Percentiles rank a stretch among this genome's conserved stretches.
phyloP scores from a whole-genome alignment of 2,113 vertebrate genomes.

The Salvelinus sp. region DNA sequence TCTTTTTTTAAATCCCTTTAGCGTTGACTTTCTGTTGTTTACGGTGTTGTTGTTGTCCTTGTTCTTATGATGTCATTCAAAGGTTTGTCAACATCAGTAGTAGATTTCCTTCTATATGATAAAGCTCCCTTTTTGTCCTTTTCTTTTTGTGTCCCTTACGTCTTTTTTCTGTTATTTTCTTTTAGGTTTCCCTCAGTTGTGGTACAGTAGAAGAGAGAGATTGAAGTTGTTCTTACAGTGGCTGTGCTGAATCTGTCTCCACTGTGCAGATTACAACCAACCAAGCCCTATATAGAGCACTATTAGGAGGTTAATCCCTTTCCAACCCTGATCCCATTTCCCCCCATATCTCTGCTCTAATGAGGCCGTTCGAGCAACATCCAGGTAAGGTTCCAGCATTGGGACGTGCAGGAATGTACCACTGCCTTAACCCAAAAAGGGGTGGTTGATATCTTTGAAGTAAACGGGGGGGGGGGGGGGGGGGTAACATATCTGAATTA shows the following conservation, averaged over 20 bases:
- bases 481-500: constrained; percentile 6
- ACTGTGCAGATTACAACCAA: constrained; percentile 57
- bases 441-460: constrained; percentile 1
- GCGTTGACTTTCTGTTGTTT: constrained; percentile 14
- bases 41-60: background rate
- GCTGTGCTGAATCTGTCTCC: constrained; percentile 48
- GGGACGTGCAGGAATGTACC: constrained; percentile 35
- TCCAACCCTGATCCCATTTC: constrained; percentile 56
- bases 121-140: constrained; percentile 7
- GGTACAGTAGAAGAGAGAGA: background rate
- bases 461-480: background rate
- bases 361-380: constrained; percentile 45
- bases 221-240: background rate
- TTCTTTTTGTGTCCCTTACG: background rate
- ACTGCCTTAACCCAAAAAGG: constrained; percentile 25
- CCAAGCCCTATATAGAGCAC: constrained; percentile 58
- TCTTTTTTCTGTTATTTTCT: background rate
- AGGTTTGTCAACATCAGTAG: background rate
- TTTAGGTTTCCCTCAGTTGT: constrained; percentile 9
- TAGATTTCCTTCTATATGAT: constrained; percentile 5
- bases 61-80: background rate
- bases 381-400: constrained; percentile 31
- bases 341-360: constrained; percentile 34
- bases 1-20: constrained; percentile 18
- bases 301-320: constrained; percentile 65